Base-by-base conservation (phyloP, 2,888 invertebrate genomes). In the Abrostola tripartita region DNA sequence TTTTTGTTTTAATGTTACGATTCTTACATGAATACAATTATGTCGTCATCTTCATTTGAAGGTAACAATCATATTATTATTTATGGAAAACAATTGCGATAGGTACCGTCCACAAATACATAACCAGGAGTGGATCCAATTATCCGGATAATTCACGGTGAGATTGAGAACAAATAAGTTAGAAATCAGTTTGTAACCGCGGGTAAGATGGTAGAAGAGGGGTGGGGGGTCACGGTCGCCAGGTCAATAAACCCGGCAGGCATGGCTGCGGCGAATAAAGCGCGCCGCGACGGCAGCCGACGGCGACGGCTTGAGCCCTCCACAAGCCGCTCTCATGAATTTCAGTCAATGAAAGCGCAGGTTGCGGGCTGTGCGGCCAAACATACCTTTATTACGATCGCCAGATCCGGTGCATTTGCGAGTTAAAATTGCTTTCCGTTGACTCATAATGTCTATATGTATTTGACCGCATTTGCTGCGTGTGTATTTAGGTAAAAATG, bases 171-270 rank as follows among this genome's bases (percentile, higher is more conserved):
- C 79, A 85, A 85, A 85, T 81, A 81, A 80, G 71, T 74, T 68
- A 73, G 71, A 66, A 71, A 63, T 74, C 77, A 69, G 78, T 79
- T 76, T 81, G 79, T 63, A 81, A 81, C 76, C 76, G 73, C 76
- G 61, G 62, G 65, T 37, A 61, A 74, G 66, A 74, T 63, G 69
- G 68, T 51, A 52, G 65, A 61, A 60, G 68, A 52, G 69, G 74
- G 81, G 80, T 74, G 84, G 85, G 86, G 90, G 90, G 86, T 92
- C 93, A 92, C 87, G 93, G 92, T 90, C 93, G 91, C 65, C 85
- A 86, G 92, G 91, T 93, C 91, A 91, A 89, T 88, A 85, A 91
- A 85, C 90, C 81, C 83, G 76, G 81, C 79, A 83, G 83, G 83
- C 79, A 78, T 74, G 83, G 84, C 86, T 82, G 78, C 82, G 81